Conservation (phyloP, 2,888 invertebrate genomes). For the Frankliniella fusca region DNA sequence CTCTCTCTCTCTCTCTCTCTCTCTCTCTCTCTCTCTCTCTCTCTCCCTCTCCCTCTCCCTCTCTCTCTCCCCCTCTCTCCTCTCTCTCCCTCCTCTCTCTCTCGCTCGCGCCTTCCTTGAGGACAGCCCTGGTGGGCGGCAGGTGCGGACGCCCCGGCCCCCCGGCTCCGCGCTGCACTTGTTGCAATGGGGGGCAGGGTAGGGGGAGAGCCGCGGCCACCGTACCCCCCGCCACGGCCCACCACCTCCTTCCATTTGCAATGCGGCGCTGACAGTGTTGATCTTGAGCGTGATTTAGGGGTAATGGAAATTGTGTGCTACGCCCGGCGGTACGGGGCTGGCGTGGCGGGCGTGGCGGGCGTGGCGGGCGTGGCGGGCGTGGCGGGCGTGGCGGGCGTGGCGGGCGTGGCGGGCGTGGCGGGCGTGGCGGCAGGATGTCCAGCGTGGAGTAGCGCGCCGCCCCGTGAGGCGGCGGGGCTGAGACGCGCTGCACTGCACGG, state of each 20-base stretch:
- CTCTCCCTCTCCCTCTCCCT: constrained; percentile 32
- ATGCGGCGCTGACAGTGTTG: constrained; percentile 15
- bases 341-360: neutral
- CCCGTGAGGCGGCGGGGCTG: neutral
- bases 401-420: neutral
- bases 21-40: neutral
- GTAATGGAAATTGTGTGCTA: constrained; percentile 10
- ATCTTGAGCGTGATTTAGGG: constrained; percentile 23
- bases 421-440: neutral
- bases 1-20: neutral
- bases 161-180: neutral
- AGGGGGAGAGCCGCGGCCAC: neutral
- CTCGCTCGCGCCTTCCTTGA: too few species aligned
- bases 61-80: neutral
- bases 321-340: neutral
- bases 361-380: neutral
- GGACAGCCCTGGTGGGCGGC: constrained; percentile 24
- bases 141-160: neutral
- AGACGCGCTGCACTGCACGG: neutral
- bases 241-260: constrained; percentile 41
- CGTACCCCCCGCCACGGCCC: neutral
- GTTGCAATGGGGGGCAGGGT: neutral
- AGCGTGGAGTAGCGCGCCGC: neutral
- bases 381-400: neutral
- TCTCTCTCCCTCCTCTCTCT: constrained; percentile 31